Evolutionary conservation across 1,140 invertebrate genomes (phyloP), one percentile per base, ranked within the genome.

Genomic region (Stegodyphus dumicola): DNA sequence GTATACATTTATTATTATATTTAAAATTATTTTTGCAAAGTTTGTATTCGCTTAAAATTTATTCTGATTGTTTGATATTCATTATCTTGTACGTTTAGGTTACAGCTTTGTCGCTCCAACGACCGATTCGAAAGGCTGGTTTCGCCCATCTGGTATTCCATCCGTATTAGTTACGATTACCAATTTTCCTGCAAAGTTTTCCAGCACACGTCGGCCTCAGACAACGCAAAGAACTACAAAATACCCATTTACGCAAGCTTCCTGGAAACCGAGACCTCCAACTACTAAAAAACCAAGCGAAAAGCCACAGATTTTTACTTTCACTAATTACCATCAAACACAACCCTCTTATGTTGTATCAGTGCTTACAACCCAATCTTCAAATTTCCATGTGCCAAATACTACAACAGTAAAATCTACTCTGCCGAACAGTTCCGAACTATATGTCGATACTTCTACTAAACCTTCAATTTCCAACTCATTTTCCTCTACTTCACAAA

Each of bases 181-280:
- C 33, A 33, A 33, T 33, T 33, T 33, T 33, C 33, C 33, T 33
- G 56, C 73, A 75, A 75, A 75, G 13, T 11, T 53, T 56, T 17
- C 73, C 10, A 64, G 18, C 4, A 76, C 52, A 60, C 7, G 33
- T 7, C 51, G 54, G 33, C 74, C 74, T 33, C 56, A 76, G 48
- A 18, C 73, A 75, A 64, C 74, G 48, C 53, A 76, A 9, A 17
- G 51, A 52, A 74, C 73, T 6, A 49, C 73, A 17, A 60, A 75
- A 75, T 75, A 75, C 60, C 71, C 71, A 5, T 74, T 53, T 10
- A n/a, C 7, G 9, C n/a, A 33, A 67, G 60, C 76, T 18, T 66
- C 76, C n/a, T 77, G 76, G 76, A 77, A 67, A 33, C 76, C 75
- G 51, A 77, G 75, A 65, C 75, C 75, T 7, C 7, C 76, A n/a